Conservation (phyloP, 2,113 vertebrate species). For the Sapayoa aenigma region DNA sequence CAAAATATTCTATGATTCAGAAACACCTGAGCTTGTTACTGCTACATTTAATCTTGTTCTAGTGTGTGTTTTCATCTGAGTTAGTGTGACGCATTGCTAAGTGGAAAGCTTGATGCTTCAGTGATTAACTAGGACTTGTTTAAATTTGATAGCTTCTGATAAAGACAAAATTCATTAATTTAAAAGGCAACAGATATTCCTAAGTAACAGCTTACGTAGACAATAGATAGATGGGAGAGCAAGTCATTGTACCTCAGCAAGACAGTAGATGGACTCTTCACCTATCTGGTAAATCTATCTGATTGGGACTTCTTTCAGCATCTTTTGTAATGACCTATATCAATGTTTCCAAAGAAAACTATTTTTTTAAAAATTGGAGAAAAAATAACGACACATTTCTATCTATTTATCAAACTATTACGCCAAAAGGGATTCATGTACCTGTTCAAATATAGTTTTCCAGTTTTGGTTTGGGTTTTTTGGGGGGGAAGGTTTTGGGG, state of each 20-base stretch:
- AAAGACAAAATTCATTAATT: background rate
- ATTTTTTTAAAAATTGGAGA: background rate
- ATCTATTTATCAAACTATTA: background rate
- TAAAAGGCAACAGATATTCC: background rate
- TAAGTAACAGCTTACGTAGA: background rate
- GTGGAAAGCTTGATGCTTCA: background rate
- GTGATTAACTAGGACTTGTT: background rate
- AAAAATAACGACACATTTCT: background rate
- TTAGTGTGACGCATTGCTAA: background rate
- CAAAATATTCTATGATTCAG: background rate
- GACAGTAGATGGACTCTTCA: background rate
- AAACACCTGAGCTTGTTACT: background rate
- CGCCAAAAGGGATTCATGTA: background rate
- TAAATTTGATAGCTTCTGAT: background rate
- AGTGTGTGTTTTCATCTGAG: background rate
- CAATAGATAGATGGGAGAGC: background rate
- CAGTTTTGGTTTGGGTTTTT: background rate
- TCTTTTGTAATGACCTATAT: background rate
- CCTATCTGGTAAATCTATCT: background rate
- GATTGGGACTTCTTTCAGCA: background rate
- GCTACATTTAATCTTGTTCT: background rate
- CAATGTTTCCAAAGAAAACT: background rate
- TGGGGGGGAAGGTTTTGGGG: background rate
- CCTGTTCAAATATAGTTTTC: background rate
- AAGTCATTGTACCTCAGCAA: accelerated